Conservation (phyloP, 2,888 invertebrate species). For the Drosophila atripex region DNA sequence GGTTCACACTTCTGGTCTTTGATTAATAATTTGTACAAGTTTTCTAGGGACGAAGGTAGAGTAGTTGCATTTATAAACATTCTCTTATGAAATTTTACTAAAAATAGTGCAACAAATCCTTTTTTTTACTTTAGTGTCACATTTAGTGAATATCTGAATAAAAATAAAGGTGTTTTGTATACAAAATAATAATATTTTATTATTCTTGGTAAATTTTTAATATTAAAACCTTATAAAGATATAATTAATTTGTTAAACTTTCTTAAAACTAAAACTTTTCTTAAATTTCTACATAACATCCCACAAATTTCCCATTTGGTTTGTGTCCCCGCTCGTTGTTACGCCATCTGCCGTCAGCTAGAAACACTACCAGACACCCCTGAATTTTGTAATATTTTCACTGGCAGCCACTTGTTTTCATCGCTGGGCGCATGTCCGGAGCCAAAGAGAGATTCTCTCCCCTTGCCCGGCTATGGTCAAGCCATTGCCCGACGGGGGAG, state of each 20-base stretch:
- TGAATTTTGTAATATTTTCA: constrained; percentile 1
- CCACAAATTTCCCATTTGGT: constrained; percentile 2
- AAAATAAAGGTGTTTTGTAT: not conserved
- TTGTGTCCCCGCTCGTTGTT: constrained; percentile 1
- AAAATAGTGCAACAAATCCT: no score
- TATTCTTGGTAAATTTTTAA: not conserved
- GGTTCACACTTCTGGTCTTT: constrained; percentile 2
- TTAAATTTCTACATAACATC: not conserved
- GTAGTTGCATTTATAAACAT: not conserved
- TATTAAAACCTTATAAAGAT: not conserved
- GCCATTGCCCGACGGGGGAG: not conserved
- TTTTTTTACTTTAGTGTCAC: no score
- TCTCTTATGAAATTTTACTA: no score
- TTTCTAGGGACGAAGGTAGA: not conserved
- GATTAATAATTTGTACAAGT: constrained; percentile 3
- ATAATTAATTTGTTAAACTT: not conserved
- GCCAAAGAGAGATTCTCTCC: constrained; percentile 1
- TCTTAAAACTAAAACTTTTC: not conserved
- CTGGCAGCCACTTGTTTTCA: constrained; percentile 59
- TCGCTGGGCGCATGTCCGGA: constrained; percentile 54
- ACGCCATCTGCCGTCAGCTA: constrained; percentile 35
- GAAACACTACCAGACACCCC: constrained; percentile 57
- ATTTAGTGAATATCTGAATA: no score
- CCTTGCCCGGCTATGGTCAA: constrained; percentile 21
- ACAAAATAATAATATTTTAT: not conserved